Evolutionary conservation across 2,888 invertebrate species (phyloP).

Genomic region (Cantharis rufa): DNA sequence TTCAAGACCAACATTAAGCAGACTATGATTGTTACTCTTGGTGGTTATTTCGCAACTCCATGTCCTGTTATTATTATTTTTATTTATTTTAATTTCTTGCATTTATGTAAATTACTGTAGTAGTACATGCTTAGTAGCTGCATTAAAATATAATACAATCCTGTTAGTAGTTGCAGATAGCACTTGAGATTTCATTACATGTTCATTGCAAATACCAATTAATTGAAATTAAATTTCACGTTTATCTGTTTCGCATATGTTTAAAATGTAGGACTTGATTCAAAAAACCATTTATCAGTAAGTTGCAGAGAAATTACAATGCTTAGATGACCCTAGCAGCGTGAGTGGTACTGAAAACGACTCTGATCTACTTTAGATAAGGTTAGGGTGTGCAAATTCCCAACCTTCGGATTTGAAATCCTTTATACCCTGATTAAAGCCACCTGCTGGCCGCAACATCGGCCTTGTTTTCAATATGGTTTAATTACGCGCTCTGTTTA

Average conservation of each 20-base stretch:
- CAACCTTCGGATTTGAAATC: constrained; percentile 34
- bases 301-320: constrained; percentile 1
- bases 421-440: constrained; percentile 36
- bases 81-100: too few species aligned
- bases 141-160: too few species aligned
- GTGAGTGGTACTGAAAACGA: constrained; percentile 31
- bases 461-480: constrained; percentile 22
- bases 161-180: too few species aligned
- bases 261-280: not conserved
- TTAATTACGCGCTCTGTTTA: constrained; percentile 24
- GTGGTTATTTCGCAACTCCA: too few species aligned
- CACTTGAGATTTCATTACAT: not conserved
- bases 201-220: not conserved
- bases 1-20: too few species aligned
- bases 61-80: too few species aligned
- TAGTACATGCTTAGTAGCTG: too few species aligned
- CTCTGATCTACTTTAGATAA: constrained; percentile 37
- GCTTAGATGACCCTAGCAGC: constrained; percentile 16
- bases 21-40: too few species aligned
- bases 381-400: constrained; percentile 39
- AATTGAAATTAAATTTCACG: not conserved
- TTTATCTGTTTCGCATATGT: not conserved
- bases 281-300: not conserved
- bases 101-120: too few species aligned
- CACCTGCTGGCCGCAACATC: constrained; percentile 30